A percentile compares a stretch with the other conserved stretches of the same genome.
Conservation (phyloP, 2,113 vertebrate genomes). For the Pelobates fuscus region DNA sequence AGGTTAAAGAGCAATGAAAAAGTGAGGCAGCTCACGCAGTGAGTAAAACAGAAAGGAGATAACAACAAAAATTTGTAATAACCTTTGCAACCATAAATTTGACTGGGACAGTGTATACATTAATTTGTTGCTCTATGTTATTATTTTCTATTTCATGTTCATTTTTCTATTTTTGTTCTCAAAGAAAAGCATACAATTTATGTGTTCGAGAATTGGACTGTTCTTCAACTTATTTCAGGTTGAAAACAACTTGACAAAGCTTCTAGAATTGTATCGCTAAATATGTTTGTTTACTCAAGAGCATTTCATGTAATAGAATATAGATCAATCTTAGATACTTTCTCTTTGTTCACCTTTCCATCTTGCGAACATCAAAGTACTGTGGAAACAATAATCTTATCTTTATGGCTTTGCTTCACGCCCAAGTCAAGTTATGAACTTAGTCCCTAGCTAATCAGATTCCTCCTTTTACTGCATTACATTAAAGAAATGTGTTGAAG, state of each 20-base stretch:
- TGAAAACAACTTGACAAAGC: slow-evolving; percentile 37
- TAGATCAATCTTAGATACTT: slow-evolving; percentile 42
- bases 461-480: background rate
- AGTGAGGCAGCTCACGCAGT: no score
- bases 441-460: background rate
- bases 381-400: slow-evolving; percentile 1
- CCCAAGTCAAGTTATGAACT: slow-evolving; percentile 12
- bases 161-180: no score
- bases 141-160: no score
- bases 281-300: slow-evolving; percentile 43
- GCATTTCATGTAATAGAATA: slow-evolving; percentile 42
- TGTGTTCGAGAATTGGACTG: slow-evolving; percentile 1
- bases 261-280: slow-evolving; percentile 22
- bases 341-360: slow-evolving; percentile 36
- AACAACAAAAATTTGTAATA: no score
- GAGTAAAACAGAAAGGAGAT: no score
- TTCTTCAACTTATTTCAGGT: background rate
- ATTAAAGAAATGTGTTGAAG: background rate
- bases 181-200: no score
- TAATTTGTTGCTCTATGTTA: no score
- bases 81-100: no score
- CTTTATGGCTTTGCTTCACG: slow-evolving; percentile 1
- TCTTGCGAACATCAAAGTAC: slow-evolving; percentile 27
- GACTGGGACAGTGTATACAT: no score
- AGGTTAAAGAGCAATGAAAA: no score